Evolutionary conservation across 2,797 vertebrate genomes (phyloP), one percentile per base, ranked within the genome.

Genomic region (Sarcophilus harrisii): DNA sequence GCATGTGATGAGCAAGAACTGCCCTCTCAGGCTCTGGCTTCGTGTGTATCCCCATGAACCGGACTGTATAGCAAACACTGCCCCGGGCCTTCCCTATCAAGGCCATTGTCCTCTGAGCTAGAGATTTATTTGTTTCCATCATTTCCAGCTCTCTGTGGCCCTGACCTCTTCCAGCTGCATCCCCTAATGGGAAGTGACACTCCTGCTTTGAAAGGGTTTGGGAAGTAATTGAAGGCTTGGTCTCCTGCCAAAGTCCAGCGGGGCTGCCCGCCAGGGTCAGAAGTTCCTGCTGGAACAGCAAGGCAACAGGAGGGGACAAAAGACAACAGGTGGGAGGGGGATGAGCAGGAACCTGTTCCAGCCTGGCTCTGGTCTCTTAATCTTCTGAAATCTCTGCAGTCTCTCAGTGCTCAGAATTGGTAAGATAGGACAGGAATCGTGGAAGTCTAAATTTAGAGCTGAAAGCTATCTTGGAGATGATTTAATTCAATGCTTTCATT

Each of bases 111-210:
- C 38, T 91, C 62, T 24, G 28, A 54, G 49, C 9, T 9, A 30
- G 10, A 18, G 11, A 62, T 45, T 49, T 66, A 62, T 45, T 38
- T 1, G 27, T 32, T 3, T n/a, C 32, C 10, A 29, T 52, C 13
- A 87, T 89, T 14, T 32, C 91, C 38, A 5, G 91, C 91, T 97
- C 93, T 95, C 58, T 95, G 93, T 94, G 94, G 93, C 94, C 93
- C 94, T 96, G 73, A 87, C 73, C 73, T 87, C 73, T 87, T 38
- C 73, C 73, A 87, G 73, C 38, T 87, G 73, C 73, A 87, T 87
- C 73, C 38, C 73, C 73, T 87, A 87, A 87, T 87, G 73, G 73
- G 38, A 87, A 87, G 24, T 87, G 38, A 45, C 73, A 87, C 38
- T 87, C 73, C 21, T 87, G 21, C 73, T 87, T 87, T 24, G 38